A percentile compares a stretch with the other conserved stretches of the same genome.
Conservation (phyloP, 2,888 invertebrate genomes). For the Pinctada fucata region DNA sequence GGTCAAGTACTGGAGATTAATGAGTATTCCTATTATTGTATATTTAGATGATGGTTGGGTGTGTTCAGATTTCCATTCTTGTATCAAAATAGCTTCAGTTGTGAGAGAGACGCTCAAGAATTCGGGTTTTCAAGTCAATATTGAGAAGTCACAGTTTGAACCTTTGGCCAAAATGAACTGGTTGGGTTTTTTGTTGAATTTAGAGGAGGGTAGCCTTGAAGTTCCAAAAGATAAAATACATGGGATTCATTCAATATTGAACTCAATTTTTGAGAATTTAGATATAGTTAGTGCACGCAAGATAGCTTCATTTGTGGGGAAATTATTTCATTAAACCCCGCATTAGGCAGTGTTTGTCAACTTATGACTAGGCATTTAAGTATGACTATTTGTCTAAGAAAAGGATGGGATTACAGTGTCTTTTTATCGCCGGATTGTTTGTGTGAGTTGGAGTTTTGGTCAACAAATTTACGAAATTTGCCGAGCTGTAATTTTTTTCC, state of each 20-base stretch:
- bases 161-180: constrained; percentile 9
- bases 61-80: not conserved
- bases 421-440: constrained; percentile 1
- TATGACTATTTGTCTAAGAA: constrained; percentile 5
- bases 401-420: constrained; percentile 17
- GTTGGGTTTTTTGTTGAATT: constrained; percentile 22
- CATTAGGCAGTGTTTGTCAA: constrained; percentile 26
- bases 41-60: too few relatives aligned
- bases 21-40: constrained; percentile 32
- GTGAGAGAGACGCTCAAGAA: not conserved
- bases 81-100: not conserved
- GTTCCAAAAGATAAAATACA: not conserved
- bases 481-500: not conserved
- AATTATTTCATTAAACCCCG: constrained; percentile 23
- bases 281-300: not conserved
- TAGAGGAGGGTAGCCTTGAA: not conserved
- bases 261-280: not conserved
- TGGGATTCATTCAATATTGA: not conserved
- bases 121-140: constrained; percentile 8
- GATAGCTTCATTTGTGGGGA: too few relatives aligned
- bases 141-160: constrained; percentile 8
- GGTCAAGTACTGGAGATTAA: constrained; percentile 36
- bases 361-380: constrained; percentile 24
- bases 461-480: constrained; percentile 8
- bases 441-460: constrained; percentile 18